phyloP scores from a whole-genome alignment of 2,888 invertebrate species.

The Lasioglossum lativentre region DNA sequence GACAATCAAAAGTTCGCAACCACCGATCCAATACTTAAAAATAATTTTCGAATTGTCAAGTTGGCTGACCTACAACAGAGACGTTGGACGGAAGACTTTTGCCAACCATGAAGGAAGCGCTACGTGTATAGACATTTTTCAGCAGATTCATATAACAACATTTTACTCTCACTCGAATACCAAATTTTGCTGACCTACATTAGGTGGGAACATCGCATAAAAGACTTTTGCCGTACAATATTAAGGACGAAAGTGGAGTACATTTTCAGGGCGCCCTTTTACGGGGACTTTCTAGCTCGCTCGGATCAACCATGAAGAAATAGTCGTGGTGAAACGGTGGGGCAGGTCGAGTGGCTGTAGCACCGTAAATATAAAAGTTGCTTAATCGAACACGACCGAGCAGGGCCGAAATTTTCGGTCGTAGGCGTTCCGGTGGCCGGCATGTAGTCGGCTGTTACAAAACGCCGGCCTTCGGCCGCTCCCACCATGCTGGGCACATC shows the following conservation, averaged over 20 bases:
- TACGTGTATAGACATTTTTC: too few relatives aligned
- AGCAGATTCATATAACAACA: too few relatives aligned
- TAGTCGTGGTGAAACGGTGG: neutral
- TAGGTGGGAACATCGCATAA: neutral
- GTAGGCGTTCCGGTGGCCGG: constrained; percentile 60
- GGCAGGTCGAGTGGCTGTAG: neutral
- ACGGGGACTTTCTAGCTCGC: neutral
- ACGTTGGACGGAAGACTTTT: too few relatives aligned
- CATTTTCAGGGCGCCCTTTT: neutral
- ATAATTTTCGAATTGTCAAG: too few relatives aligned
- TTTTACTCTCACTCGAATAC: too few relatives aligned
- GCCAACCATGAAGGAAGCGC: too few relatives aligned
- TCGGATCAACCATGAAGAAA: constrained; percentile 5
- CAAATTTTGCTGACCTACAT: too few relatives aligned
- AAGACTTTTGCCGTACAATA: neutral
- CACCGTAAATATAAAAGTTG: constrained; percentile 46
- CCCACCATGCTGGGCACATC: constrained; percentile 50
- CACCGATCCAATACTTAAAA: neutral
- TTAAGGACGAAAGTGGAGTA: neutral
- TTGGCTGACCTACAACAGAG: too few relatives aligned
- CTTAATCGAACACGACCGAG: constrained; percentile 42
- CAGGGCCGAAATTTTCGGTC: constrained; percentile 62
- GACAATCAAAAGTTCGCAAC: neutral
- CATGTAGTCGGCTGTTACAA: constrained; percentile 60
- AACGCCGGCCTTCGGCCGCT: constrained; percentile 65